These are phyloP conservation scores for Brachionus paranguensis DNA, from an alignment of 1,140 invertebrate species.

Conservation along the genomic window DNA sequence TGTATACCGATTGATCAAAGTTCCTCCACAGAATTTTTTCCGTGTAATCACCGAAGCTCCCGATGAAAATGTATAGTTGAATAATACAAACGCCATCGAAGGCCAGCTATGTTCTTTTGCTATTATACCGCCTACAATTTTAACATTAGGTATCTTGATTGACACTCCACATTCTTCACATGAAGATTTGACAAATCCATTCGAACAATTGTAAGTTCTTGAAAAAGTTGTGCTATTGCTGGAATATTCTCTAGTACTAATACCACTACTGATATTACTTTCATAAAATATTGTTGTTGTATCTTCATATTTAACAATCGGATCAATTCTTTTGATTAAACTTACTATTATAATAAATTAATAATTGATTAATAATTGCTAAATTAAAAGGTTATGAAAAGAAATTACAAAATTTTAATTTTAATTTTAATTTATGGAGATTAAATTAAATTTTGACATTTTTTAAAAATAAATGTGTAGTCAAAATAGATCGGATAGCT, in stretches of 20 bases:
- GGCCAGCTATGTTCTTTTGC: not conserved
- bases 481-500: too few relatives aligned
- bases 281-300: not conserved
- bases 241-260: too few relatives aligned
- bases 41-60: not conserved
- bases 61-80: not conserved
- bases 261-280: too few relatives aligned
- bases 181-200: not conserved
- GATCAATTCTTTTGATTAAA: not conserved
- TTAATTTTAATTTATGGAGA: too few relatives aligned
- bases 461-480: too few relatives aligned
- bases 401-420: too few relatives aligned
- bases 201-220: not conserved
- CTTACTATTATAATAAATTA: not conserved
- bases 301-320: not conserved
- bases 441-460: too few relatives aligned
- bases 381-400: too few relatives aligned
- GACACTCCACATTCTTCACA: slow-evolving; percentile 19
- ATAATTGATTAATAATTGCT: too few relatives aligned
- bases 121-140: not conserved
- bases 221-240: too few relatives aligned
- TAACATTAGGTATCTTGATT: not conserved
- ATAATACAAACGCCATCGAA: not conserved
- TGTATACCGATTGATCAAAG: slow-evolving; percentile 10
- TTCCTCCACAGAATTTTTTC: not conserved